Evolutionary conservation across 2,888 invertebrate genomes (phyloP), one percentile per base, ranked within the genome.

Genomic region (Pteria penguin): DNA sequence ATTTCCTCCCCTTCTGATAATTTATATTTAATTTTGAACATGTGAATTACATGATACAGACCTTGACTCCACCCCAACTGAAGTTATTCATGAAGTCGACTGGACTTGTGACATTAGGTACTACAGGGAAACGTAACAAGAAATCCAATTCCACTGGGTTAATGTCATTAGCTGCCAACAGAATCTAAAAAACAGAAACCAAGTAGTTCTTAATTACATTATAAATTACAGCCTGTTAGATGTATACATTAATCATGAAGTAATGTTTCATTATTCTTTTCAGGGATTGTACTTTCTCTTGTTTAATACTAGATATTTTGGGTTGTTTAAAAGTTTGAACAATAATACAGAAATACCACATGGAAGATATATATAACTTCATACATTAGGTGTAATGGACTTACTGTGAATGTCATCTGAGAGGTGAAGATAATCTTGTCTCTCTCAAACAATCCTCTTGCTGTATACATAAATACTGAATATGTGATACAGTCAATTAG

Each of bases 391-490:
- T n/a, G n/a, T n/a, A n/a, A n/a, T n/a, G 14, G 24, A 60, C 72
- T 83, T 90, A 96, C 97, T 94, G 96, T 96, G 92, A 98, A 98
- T 14, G 97, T 96, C 97, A 98, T 97, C 93, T 98, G 98, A 0
- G 97, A 96, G 4, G 97, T 96, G 93, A 98, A 98, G 89, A 98
- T 98, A 72, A 98, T 94, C 93, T 98, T 98, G 92, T 98, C 98
- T 88, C 96, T 96, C 93, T 98, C 98, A 92, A 98, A 98, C 62
- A 98, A 94, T 18, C 98, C 98, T 87, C 98, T 93, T 0, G 96
- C 96, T 2, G 98, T 98, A 93, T 98, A 98, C 92, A 97, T 96
- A 91, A 97, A 98, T 1, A 98, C 97, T 1, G 97, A 97, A 92
- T 96, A 97, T 45, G 97, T 96, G 87, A 98, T 98, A 91, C 96